Conservation (phyloP, 2,113 vertebrate genomes). For the Murina feae region DNA sequence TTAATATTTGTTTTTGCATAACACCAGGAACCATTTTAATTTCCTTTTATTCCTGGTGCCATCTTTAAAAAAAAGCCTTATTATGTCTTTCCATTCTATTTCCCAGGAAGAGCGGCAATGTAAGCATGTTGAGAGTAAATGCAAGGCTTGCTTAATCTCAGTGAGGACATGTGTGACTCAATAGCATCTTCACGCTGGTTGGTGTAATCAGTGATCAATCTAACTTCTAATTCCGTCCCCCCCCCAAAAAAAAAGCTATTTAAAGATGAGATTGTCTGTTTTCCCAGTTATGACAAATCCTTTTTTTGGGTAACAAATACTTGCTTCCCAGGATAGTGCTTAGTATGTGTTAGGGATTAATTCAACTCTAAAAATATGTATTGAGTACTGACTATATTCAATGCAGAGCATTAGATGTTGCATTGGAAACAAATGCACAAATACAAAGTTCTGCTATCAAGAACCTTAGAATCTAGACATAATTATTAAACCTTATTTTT, state of each 20-base stretch:
- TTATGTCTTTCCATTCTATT: conserved; percentile 1
- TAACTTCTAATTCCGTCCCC: neutral
- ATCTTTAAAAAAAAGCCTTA: conserved; percentile 35
- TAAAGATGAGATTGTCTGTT: conserved; percentile 19
- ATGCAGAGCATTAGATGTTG: neutral
- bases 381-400: neutral
- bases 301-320: neutral
- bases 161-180: neutral
- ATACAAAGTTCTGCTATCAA: neutral
- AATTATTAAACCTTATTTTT: neutral
- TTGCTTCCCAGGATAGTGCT: conserved; percentile 26
- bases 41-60: conserved; percentile 17
- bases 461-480: neutral
- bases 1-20: conserved; percentile 18
- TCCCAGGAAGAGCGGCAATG: neutral
- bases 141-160: neutral
- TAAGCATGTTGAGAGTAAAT: conserved; percentile 17
- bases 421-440: conserved; percentile 8
- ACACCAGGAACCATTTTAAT: neutral
- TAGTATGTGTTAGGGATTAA: conserved; percentile 9
- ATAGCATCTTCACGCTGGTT: neutral
- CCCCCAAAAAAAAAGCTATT: conserved; percentile 28
- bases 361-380: neutral
- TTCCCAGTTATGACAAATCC: neutral
- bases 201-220: neutral